These are phyloP conservation scores for Bubo scandiacus DNA, from an alignment of 2,113 vertebrate genomes.

Conservation along the genomic window DNA sequence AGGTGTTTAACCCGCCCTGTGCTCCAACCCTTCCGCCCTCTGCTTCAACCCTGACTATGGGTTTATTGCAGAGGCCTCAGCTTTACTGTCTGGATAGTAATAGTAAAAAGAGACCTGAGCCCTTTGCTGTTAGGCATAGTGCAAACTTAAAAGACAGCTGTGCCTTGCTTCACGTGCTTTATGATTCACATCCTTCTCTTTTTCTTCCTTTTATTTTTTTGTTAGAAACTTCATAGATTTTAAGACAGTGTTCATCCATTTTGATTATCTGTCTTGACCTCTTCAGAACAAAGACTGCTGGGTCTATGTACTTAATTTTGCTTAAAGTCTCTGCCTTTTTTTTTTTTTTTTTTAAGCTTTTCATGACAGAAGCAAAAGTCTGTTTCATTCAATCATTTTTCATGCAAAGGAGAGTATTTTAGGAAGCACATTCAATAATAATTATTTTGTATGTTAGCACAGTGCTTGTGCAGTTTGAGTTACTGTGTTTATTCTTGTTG, in stretches of 20 bases:
- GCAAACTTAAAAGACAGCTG: neutral
- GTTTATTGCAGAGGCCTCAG: neutral
- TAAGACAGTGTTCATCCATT: neutral
- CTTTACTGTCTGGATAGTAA: neutral
- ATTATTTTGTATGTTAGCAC: neutral
- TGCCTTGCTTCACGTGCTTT: neutral
- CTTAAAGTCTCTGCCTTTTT: neutral
- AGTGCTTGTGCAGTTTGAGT: neutral
- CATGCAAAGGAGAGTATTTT: neutral
- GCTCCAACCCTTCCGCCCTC: neutral
- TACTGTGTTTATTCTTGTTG: neutral
- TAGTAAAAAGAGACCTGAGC: neutral
- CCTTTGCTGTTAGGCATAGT: neutral
- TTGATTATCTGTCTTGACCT: neutral
- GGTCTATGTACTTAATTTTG: neutral
- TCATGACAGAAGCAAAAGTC: neutral
- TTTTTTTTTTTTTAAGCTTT: neutral
- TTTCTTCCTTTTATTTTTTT: too few relatives aligned
- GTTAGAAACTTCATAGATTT: neutral
- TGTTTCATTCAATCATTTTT: neutral
- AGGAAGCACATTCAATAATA: neutral
- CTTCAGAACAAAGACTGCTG: neutral
- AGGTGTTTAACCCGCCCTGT: neutral
- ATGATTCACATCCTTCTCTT: neutral
- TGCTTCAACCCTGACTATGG: neutral